Base-by-base conservation (phyloP, 1,140 invertebrate species). In the Acromyrmex heyeri region DNA sequence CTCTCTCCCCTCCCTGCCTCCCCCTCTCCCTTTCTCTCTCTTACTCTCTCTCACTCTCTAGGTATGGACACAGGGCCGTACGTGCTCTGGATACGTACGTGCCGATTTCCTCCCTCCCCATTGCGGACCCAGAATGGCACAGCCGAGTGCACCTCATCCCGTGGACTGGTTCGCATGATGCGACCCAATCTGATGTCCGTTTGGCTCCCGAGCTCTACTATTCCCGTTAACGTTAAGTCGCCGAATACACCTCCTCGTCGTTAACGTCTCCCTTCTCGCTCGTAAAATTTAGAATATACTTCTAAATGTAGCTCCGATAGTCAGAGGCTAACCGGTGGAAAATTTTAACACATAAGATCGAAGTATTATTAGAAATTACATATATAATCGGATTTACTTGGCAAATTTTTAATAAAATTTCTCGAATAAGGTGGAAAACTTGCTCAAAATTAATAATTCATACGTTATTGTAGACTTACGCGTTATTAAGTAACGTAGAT, bases 51-150 rank as follows among this genome's bases (percentile, higher is more conserved):
- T 64, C 27, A 1, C 21, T 86, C 87, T 92, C 92, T 93, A 87
- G 91, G 92, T 95, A 95, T 95, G 94, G 93, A 94, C 94, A 94
- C 94, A 92, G 93, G 93, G 91, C 92, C 92, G 94, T 95, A 95
- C 94, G 94, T 95, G 94, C 94, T 90, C 93, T 86, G 94, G 93
- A 91, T 95, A 94, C 93, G 86, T 93, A 93, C 91, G 89, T 83
- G 86, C 89, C 90, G 88, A 91, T 92, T 93, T 93, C 86, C 89
- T 88, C 90, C 24, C 88, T 91, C 90, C 85, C 24, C 5, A 38
- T 53, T 30, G 18, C 65, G 53, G 78, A 75, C 72, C 77, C 77
- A 77, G 69, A 72, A 83, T 83, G 79, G 83, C 86, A 86, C 77
- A 67, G 75, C 38, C 87, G 76, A 78, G 72, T 67, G 64, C 64